Evolutionary conservation across 2,113 vertebrate genomes (phyloP), one percentile per base, ranked within the genome.

Genomic region (Bufo gargarizans): DNA sequence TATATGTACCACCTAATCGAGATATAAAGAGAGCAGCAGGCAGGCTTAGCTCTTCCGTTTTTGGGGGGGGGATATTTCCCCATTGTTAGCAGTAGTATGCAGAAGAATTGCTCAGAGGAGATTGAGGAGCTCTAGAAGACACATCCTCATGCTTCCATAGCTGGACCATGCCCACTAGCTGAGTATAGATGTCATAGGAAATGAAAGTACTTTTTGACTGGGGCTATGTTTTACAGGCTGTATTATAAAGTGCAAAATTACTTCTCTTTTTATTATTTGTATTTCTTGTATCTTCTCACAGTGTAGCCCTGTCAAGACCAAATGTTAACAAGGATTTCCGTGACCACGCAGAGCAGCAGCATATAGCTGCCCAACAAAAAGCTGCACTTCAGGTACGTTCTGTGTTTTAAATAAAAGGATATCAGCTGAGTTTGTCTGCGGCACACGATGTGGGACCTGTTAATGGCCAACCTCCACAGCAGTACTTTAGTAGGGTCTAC

Each of bases 331-430:
- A 99, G 91, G 98, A 99, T 90, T 97, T 95, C 85, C 94, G 97
- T 89, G 98, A 99, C 86, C 97, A 97, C 4, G 98, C 97, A 0
- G 98, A 99, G 90, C 98, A 98, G 82, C 98, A 99, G 94, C 98
- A 99, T 89, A 99, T 99, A 0, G 98, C 97, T 58, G 97, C 97
- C 55, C 98, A 99, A 61, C 98, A 99, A 93, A 99, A 99, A 92
- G 97, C 98, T 86, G 98, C 98, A 16, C 89, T 99, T 90, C 97
- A 99, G 96, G 98, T 98, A 77, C 93, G 93, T 78, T 22, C 45
- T 10, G 9, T 19, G 14, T 10, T 10, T 77, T 2, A 77, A 47
- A 16, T 6, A 3, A 19, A 74, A 74, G 4, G 71, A 45, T 47
- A 47, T 43, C 16, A 17, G 33, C 6, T 47, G 43, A 1, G 6